Evolutionary conservation across 2,888 invertebrate species (phyloP), one percentile per base, ranked within the genome.

Genomic region (Hartigia nigra): DNA sequence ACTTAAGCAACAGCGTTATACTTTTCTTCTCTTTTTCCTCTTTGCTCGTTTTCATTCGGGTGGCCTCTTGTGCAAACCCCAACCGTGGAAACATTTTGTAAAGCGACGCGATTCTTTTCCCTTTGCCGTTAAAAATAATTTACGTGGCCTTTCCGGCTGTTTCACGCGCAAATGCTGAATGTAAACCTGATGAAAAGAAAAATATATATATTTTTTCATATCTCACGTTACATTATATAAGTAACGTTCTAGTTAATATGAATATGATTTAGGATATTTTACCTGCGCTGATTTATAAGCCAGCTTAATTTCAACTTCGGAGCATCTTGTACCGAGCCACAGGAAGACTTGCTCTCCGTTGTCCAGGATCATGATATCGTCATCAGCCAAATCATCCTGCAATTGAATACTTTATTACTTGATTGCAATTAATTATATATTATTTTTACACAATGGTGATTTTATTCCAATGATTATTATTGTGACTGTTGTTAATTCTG

Each of bases 281-380:
- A 98, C 98, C 94, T 98, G 98, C 81, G 98, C 99, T 82, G 99
- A 99, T 93, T 99, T 99, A 91, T 97, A 98, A 0, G 99, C 98
- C 78, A 99, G 93, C 92, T 99, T 99, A 80, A 99, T 98, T 93
- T 99, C 99, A 5, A 99, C 99, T 93, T 99, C 99, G 79, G 98
- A 98, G 89, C 99, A 98, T 86, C 96, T 96, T 78, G 98, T 95
- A 12, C 99, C 99, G 78, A 99, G 94, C 99, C 99, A 99, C 77
- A 99, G 93, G 93, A 98, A 99, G 78, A 99, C 98, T 92, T 98
- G 98, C 87, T 98, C 97, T 4, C 99, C 99, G 90, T 98, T 99
- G 92, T 99, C 99, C 85, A 99, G 93, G 85, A 99, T 98, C 99
- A 99, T 99, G 69, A 99, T 99, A 92, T 99, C 99, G 91, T 99